phyloP scores from a whole-genome alignment of 2,888 invertebrate genomes.

The Agrochola macilenta region DNA sequence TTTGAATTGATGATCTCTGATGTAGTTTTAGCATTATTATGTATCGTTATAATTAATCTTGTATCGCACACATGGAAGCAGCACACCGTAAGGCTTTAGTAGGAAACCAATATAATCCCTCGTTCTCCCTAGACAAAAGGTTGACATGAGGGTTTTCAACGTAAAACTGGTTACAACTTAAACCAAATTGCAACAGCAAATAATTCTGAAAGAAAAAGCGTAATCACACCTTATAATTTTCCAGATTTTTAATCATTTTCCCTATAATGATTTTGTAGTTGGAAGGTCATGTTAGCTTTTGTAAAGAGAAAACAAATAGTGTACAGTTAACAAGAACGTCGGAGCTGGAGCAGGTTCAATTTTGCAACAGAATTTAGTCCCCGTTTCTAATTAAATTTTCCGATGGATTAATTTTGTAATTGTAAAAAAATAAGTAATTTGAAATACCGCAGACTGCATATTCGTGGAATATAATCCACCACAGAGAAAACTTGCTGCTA shows the following conservation, averaged over 20 bases:
- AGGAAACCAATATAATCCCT: neutral
- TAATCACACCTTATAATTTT: neutral
- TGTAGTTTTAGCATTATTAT: neutral
- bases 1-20: neutral
- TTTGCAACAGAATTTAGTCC: conserved; percentile 8
- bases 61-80: neutral
- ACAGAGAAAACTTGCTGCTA: neutral
- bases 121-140: neutral
- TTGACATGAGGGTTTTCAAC: neutral
- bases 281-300: neutral
- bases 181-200: neutral
- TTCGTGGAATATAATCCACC: neutral
- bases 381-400: conserved; percentile 3
- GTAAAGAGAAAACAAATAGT: conserved; percentile 9
- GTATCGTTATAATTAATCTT: neutral
- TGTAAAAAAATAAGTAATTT: neutral
- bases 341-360: conserved; percentile 1
- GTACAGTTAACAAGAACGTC: neutral
- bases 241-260: neutral
- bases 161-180: neutral
- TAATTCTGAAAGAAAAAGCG: neutral
- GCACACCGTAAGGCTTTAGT: neutral
- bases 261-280: conserved; percentile 22
- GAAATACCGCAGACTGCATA: neutral
- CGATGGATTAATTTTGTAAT: neutral